Conservation (phyloP, 2,797 vertebrate genomes). For the Pseudomugil gertrudae region DNA sequence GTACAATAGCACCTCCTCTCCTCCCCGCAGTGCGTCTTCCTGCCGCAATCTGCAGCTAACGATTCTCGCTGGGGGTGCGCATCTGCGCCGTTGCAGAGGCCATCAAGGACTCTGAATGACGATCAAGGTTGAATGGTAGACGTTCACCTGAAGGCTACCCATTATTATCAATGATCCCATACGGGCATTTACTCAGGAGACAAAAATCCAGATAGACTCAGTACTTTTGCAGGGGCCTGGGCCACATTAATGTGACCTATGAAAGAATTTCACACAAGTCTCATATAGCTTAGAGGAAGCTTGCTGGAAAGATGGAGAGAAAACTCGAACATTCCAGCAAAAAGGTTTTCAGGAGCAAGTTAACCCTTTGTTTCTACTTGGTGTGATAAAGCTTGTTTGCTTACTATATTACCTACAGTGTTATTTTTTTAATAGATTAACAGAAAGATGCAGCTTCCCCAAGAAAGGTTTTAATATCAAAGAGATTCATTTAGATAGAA, state of each 20-base stretch:
- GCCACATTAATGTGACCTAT: background rate
- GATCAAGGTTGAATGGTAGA: constrained; percentile 53
- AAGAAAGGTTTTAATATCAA: constrained; percentile 75
- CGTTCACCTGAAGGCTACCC: constrained; percentile 52
- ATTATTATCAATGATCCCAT: background rate
- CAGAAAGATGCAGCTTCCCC: constrained; percentile 1
- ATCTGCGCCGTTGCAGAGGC: constrained; percentile 59
- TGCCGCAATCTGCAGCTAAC: constrained; percentile 81
- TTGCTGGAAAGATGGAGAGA: background rate
- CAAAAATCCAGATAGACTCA: no score
- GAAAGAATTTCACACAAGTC: no score
- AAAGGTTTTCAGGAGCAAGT: no score
- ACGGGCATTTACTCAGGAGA: no score
- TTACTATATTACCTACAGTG: constrained; percentile 1
- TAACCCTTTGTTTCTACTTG: background rate
- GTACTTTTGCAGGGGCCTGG: background rate
- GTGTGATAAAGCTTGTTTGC: background rate
- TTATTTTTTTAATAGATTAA: constrained; percentile 16
- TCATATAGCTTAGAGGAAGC: background rate
- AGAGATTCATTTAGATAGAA: constrained; percentile 54
- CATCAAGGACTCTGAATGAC: constrained; percentile 47
- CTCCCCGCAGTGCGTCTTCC: constrained; percentile 85
- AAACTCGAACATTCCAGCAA: background rate
- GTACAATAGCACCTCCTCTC: constrained; percentile 77
- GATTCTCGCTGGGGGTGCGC: constrained; percentile 69